Conservation (phyloP, 2,888 invertebrate species). For the Drosophila sordidula region DNA sequence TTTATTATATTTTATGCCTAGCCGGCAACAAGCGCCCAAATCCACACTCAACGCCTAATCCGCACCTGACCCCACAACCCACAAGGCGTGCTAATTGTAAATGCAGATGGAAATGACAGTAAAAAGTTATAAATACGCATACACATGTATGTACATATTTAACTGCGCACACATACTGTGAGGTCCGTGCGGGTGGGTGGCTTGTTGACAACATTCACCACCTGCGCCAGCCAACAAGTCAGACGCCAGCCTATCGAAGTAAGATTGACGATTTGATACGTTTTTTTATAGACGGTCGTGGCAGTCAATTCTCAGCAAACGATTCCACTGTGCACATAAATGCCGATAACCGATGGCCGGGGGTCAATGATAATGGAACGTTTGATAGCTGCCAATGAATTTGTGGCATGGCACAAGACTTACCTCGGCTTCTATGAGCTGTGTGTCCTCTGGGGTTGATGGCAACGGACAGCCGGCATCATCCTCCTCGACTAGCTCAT, state of each 20-base stretch:
- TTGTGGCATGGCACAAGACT: slow-evolving; percentile 27
- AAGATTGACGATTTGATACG: slow-evolving; percentile 32
- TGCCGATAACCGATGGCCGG: slow-evolving; percentile 43
- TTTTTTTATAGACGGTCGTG: slow-evolving; percentile 3
- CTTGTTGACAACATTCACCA: slow-evolving; percentile 9
- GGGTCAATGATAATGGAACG: slow-evolving; percentile 53
- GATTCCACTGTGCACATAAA: slow-evolving; percentile 9
- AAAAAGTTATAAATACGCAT: slow-evolving; percentile 29
- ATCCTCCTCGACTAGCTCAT: slow-evolving; percentile 87
- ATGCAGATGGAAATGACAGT: slow-evolving; percentile 7
- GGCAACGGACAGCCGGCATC: slow-evolving; percentile 94
- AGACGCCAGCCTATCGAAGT: slow-evolving; percentile 4
- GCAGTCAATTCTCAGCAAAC: slow-evolving; percentile 38
- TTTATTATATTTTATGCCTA: background rate
- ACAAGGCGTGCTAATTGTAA: slow-evolving; percentile 20
- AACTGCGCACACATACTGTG: background rate
- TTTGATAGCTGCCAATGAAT: slow-evolving; percentile 27
- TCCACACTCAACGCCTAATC: slow-evolving; percentile 15
- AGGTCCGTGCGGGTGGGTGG: background rate
- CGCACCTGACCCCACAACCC: slow-evolving; percentile 37
- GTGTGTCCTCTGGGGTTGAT: slow-evolving; percentile 94
- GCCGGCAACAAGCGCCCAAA: slow-evolving; percentile 20
- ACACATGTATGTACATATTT: background rate
- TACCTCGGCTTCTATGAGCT: slow-evolving; percentile 92
- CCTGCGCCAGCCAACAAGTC: slow-evolving; percentile 12